Base-by-base conservation (phyloP, 2,113 vertebrate genomes). In the Sturnus vulgaris region DNA sequence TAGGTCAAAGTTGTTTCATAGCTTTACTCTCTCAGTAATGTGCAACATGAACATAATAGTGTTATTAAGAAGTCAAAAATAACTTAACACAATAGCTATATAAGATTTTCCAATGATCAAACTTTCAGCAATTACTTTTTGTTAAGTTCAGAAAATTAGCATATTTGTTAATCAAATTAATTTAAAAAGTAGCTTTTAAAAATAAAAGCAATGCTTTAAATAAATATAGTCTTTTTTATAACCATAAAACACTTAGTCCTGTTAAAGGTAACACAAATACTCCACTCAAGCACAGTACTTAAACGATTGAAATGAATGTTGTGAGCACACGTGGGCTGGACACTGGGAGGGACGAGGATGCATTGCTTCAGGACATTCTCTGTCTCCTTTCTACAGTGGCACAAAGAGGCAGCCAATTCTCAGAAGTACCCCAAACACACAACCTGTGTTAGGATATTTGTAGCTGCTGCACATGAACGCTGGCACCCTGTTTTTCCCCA, bases 201-300 rank as follows among this genome's bases (percentile, higher is more conserved):
- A 98, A 98, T 98, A 98, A 98, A 98, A 98, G 98, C 98, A 97
- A 97, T 96, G 97, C 97, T 98, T 98, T 97, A 97, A 98, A 98
- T 98, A 98, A 98, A 98, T 98, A 98, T 93, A 98, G 95, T 98
- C 89, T 97, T 97, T 76, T 96, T 94, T 96, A 97, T 97, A 98
- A 97, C 89, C 95, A 97, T 96, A 98, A 97, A 98, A 98, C 97
- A 97, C 90, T 95, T 95, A 96, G 95, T 97, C 96, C 96, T 97
- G 95, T 92, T 96, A 96, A 96, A 98, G 72, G 88, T 96, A 97
- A 98, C 96, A 97, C 97, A 97, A 96, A 97, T 91, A 96, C 91
- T 82, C 97, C 93, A 98, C 93, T 97, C 88, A 96, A 98, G 88
- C 96, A 97, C 96, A 97, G 96, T 97, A 97, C 90, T 96, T 92